phyloP scores from a whole-genome alignment of 2,113 vertebrate genomes.

The Aix galericulata region DNA sequence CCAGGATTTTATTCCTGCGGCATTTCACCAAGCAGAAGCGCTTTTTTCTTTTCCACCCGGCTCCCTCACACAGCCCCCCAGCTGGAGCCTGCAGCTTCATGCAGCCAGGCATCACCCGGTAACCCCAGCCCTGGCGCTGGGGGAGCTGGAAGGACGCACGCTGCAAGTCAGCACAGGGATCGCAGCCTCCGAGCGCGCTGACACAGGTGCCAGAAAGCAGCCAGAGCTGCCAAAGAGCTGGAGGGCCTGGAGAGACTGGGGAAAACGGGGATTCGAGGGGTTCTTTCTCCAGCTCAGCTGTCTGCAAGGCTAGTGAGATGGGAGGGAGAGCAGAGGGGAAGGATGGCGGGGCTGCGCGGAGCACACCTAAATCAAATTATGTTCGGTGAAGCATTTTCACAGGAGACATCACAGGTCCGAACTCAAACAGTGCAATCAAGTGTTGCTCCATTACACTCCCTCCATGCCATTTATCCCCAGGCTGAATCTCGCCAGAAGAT shows the following conservation, averaged over 20 bases:
- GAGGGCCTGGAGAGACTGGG: not conserved
- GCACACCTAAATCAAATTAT: not conserved
- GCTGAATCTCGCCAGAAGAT: not conserved
- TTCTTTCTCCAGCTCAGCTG: not conserved
- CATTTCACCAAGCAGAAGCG: not conserved
- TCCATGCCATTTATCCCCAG: not conserved
- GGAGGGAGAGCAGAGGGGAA: not conserved
- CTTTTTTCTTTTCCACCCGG: not conserved
- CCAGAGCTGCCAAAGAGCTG: not conserved
- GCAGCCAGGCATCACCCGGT: not conserved
- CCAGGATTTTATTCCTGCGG: not conserved
- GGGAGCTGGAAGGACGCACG: not conserved
- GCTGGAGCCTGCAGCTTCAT: not conserved
- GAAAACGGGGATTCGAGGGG: not conserved
- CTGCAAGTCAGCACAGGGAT: not conserved
- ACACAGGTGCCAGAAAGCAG: not conserved
- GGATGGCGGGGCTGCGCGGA: rapidly evolving
- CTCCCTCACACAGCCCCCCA: not conserved
- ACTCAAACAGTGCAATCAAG: not conserved
- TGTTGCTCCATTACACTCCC: not conserved
- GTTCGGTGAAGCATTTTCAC: not conserved
- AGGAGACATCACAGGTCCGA: not conserved
- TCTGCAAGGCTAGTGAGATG: not conserved
- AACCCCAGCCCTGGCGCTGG: not conserved
- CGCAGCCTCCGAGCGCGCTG: not conserved